Base-by-base conservation (phyloP, 2,888 invertebrate genomes). In the Xestia rhomboidea region DNA sequence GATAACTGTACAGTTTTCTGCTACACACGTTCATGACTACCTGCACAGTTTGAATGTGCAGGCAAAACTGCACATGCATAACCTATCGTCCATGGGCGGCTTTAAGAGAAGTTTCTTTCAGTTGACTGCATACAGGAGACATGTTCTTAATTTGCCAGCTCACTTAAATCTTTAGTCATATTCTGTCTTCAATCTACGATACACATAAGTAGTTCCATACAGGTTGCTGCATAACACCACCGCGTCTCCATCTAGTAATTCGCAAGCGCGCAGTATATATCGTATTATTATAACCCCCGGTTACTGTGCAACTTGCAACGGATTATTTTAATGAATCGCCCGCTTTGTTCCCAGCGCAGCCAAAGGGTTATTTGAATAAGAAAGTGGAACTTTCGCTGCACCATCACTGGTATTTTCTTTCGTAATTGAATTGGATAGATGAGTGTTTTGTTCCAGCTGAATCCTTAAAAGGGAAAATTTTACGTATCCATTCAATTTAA, bases 291-390 rank as follows among this genome's bases (percentile, higher is more conserved):
- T 89, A 89, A 88, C 88, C 88, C 84, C 38, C 82, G 78, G 87
- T 88, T 88, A 89, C 81, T 88, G 87, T 89, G 85, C 89, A 89
- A 90, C 81, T 89, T 89, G 90, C 90, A 89, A 80, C 79, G 92
- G 92, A 94, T 94, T 95, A 95, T 94, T 94, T 94, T 94, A 95
- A 95, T 94, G 94, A 95, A 95, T 92, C 93, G 90, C 92, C 89
- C 90, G 91, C 95, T 95, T 95, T 95, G 95, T 95, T 95, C 94
- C 87, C 84, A 87, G 88, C 89, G 89, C 90, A 90, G 85, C 90
- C 88, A 91, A 93, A 93, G 93, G 93, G 92, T 93, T 95, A 94
- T 95, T 95, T 95, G 93, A 94, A 95, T 95, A 95, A 94, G 94
- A 95, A 95, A 95, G 93, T 94, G 89, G 91, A 93, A 94, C 93